These are phyloP conservation scores for Dipodomys ordii DNA, from an alignment of 2,113 vertebrate genomes.

Conservation along the genomic window DNA sequence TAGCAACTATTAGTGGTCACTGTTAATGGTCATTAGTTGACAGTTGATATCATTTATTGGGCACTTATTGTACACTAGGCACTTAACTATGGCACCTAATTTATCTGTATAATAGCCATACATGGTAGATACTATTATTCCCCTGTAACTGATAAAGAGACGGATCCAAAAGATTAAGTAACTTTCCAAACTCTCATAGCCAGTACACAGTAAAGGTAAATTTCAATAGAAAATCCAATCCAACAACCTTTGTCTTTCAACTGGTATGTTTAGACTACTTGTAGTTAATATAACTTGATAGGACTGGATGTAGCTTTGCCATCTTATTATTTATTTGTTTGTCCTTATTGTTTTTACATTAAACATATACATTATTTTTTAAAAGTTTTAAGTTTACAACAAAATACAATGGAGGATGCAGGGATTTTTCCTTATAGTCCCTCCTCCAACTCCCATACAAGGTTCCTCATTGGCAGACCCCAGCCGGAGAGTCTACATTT, in stretches of 20 bases:
- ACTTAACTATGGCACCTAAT: not conserved
- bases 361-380: too few species aligned
- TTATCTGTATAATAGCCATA: not conserved
- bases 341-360: not conserved
- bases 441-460: too few species aligned
- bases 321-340: not conserved
- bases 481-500: too few species aligned
- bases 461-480: too few species aligned
- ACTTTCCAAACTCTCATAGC: not conserved
- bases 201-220: not conserved
- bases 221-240: not conserved
- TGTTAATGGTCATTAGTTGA: slow-evolving; percentile 34
- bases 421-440: too few species aligned
- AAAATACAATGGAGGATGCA: too few species aligned
- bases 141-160: not conserved
- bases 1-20: not conserved
- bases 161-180: slow-evolving; percentile 40
- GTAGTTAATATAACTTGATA: slow-evolving; percentile 39
- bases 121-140: not conserved
- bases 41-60: slow-evolving; percentile 5
- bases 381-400: too few species aligned
- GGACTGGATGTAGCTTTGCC: not conserved
- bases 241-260: not conserved
- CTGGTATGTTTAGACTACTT: not conserved
- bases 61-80: not conserved